Evolutionary conservation across 2,113 vertebrate species (phyloP).

Genomic region (cattle (Bos taurus)): ARS-UCD2.0 NC_037348.1:24892501-24893000

Average conservation of each 20-base stretch:
- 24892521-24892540: neutral
- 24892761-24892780: neutral
- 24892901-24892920: neutral
- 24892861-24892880: neutral
- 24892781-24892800: neutral
- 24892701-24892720: neutral
- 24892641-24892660: neutral
- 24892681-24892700: neutral
- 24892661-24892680: neutral
- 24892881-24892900: neutral
- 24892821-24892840: neutral
- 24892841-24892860: neutral
- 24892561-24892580: neutral
- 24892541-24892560: neutral
- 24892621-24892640: neutral
- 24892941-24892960: neutral
- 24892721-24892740: neutral
- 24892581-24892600: neutral
- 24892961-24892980: neutral
- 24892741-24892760: neutral
- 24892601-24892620: neutral
- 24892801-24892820: neutral
- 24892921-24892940: neutral
- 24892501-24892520: neutral
- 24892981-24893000: neutral